Percentiles rank a stretch among this genome's conserved stretches.
Evolutionary conservation across 2,797 vertebrate species (phyloP).

Genomic region (Neopelma chrysocephalum): DNA sequence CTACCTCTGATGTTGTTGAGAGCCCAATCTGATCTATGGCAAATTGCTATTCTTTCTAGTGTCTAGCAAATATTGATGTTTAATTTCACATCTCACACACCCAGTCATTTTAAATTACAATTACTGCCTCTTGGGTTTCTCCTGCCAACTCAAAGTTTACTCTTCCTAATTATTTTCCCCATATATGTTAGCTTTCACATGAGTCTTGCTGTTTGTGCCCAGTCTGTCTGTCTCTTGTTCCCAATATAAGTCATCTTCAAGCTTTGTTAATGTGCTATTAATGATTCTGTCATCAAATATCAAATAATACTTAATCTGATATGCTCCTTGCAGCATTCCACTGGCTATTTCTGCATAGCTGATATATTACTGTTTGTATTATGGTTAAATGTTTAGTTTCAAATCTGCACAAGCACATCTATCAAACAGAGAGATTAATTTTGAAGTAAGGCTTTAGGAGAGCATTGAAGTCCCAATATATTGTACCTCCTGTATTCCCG

Average conservation of each 20-base stretch:
- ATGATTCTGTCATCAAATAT: conserved; percentile 30
- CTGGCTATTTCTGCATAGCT: neutral
- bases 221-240: neutral
- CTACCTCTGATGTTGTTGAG: neutral
- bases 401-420: conserved; percentile 5
- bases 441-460: conserved; percentile 8
- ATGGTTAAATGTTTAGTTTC: conserved; percentile 39
- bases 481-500: neutral
- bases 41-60: neutral
- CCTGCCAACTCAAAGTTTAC: conserved; percentile 26
- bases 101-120: conserved; percentile 30
- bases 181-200: neutral
- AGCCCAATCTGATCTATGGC: neutral
- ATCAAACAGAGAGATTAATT: conserved; percentile 33
- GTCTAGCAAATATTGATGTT: conserved; percentile 54
- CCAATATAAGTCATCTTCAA: neutral
- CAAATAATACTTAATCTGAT: conserved; percentile 48
- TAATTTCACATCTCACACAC: conserved; percentile 25
- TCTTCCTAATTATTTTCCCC: conserved; percentile 38
- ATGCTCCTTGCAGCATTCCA: neutral
- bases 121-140: conserved; percentile 44
- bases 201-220: neutral
- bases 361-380: conserved; percentile 27
- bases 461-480: neutral
- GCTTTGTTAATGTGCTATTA: conserved; percentile 32